Conservation (phyloP, 2,888 invertebrate species). For the Endotricha flammealis region DNA sequence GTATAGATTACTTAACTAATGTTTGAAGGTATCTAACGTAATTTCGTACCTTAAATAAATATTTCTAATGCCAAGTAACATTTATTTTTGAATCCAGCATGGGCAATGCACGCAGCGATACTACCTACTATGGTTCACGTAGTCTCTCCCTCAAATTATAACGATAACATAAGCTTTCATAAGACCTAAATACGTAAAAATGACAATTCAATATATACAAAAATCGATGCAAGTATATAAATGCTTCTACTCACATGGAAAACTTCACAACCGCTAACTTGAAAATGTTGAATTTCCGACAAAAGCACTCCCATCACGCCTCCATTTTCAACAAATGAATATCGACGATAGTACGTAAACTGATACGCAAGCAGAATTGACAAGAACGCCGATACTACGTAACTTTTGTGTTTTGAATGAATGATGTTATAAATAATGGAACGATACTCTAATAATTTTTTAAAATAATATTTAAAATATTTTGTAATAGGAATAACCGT, state of each 20-base stretch:
- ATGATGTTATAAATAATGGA: too few relatives aligned
- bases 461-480: too few relatives aligned
- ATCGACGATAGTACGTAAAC: slow-evolving; percentile 44
- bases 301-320: slow-evolving; percentile 67
- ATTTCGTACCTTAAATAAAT: neutral
- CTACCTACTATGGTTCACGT: slow-evolving; percentile 46
- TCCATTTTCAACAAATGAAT: slow-evolving; percentile 77
- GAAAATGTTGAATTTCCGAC: slow-evolving; percentile 62
- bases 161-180: slow-evolving; percentile 34
- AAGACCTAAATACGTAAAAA: slow-evolving; percentile 28
- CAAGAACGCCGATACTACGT: slow-evolving; percentile 24
- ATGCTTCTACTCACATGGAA: slow-evolving; percentile 46
- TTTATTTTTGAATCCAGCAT: slow-evolving; percentile 39
- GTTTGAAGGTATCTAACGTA: neutral
- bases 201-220: slow-evolving; percentile 33
- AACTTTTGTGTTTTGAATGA: too few relatives aligned
- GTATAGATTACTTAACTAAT: neutral
- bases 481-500: too few relatives aligned
- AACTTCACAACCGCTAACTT: slow-evolving; percentile 59
- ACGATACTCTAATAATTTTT: too few relatives aligned
- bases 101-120: slow-evolving; percentile 44
- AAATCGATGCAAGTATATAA: slow-evolving; percentile 47
- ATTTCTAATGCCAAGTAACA: neutral
- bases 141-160: slow-evolving; percentile 75
- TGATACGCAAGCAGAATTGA: slow-evolving; percentile 22